Conservation (phyloP, 2,113 vertebrate genomes). For the Speoplatyrhinus poulsoni region DNA sequence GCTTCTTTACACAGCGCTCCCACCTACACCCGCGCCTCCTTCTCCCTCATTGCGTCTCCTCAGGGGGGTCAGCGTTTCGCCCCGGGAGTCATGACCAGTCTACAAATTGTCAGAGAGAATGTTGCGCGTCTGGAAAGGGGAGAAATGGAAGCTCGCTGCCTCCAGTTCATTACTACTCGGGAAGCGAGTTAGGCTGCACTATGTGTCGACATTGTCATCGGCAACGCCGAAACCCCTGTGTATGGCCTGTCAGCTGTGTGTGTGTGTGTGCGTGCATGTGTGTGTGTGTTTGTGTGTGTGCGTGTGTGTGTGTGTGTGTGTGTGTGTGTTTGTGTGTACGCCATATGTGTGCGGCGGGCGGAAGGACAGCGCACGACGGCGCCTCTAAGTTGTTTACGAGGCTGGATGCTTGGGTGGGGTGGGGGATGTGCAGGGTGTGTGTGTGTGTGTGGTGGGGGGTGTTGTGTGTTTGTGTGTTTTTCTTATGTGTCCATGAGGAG, state of each 20-base stretch:
- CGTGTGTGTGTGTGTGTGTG: slow-evolving; percentile 17
- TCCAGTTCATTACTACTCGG: slow-evolving; percentile 64
- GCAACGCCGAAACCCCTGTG: slow-evolving; percentile 62
- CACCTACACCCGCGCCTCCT: neutral
- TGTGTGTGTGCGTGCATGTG: slow-evolving; percentile 4
- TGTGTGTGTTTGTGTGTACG: slow-evolving; percentile 8
- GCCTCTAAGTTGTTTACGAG: slow-evolving; percentile 39
- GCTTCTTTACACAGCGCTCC: neutral
- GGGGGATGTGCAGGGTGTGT: slow-evolving; percentile 5
- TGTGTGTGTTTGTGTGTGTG: slow-evolving; percentile 13
- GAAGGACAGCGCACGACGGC: neutral
- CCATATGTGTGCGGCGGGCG: neutral
- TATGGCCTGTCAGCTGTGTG: slow-evolving; percentile 60
- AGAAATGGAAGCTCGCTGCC: slow-evolving; percentile 40
- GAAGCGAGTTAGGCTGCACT: slow-evolving; percentile 56
- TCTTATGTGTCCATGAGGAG: slow-evolving; percentile 53
- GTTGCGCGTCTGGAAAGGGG: slow-evolving; percentile 35
- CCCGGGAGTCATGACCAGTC: slow-evolving; percentile 44
- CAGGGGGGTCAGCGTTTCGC: slow-evolving; percentile 51
- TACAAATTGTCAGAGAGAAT: slow-evolving; percentile 62
- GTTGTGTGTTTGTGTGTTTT: slow-evolving; percentile 38
- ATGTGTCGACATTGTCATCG: slow-evolving; percentile 69
- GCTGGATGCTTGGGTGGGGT: slow-evolving; percentile 46
- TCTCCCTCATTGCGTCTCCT: slow-evolving; percentile 20
- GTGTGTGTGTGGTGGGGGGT: too few relatives aligned